These are phyloP conservation scores for Melieria omissa DNA, from an alignment of 2,888 invertebrate species.

Conservation along the genomic window DNA sequence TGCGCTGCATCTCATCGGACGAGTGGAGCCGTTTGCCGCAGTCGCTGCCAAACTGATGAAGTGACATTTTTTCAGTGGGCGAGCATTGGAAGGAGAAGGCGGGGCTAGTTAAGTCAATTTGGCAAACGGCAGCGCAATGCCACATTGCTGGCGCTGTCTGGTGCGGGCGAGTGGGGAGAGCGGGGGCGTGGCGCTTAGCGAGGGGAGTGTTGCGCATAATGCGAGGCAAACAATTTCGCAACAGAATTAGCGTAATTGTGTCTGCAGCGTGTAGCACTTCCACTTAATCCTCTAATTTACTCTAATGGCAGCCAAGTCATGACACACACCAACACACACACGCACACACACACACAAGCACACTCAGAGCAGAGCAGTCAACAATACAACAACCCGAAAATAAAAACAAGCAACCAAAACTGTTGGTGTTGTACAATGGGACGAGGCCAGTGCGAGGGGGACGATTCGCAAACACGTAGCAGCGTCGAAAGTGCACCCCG, in stretches of 20 bases:
- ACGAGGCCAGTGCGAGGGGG: neutral
- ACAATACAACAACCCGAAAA: neutral
- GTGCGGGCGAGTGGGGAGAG: neutral
- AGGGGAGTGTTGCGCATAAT: neutral
- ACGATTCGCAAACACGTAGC: neutral
- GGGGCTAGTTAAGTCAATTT: neutral
- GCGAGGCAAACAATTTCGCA: conserved; percentile 52
- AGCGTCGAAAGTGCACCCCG: no score
- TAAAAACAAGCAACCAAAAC: neutral
- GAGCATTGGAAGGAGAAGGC: neutral
- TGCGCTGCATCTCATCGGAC: no score
- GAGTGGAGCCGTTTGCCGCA: no score
- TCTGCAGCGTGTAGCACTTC: conserved; percentile 46
- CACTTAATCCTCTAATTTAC: conserved; percentile 59
- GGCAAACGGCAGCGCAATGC: neutral
- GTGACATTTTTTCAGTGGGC: conserved; percentile 9
- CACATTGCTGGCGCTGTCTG: neutral
- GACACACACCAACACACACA: neutral
- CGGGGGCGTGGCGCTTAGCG: no score
- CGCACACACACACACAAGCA: neutral
- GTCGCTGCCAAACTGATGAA: conserved; percentile 4
- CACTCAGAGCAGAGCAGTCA: neutral
- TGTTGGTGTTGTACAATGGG: neutral
- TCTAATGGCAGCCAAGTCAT: conserved; percentile 21
- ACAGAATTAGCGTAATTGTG: conserved; percentile 60